Percentiles rank a stretch among this genome's conserved stretches.
phyloP scores from a whole-genome alignment of 1,140 invertebrate species.

The Heterodera schachtii region DNA sequence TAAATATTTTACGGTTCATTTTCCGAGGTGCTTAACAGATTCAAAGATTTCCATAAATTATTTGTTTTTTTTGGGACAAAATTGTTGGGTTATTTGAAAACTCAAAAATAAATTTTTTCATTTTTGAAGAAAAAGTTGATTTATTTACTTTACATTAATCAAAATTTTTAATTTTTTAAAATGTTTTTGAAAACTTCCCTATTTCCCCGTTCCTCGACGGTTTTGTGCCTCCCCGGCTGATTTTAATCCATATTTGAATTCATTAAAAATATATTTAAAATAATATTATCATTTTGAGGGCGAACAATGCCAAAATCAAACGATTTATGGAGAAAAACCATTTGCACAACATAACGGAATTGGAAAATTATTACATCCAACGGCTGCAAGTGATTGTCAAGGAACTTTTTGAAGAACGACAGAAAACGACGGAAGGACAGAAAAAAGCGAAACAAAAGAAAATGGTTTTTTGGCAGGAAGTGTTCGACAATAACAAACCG shows the following conservation, averaged over 20 bases:
- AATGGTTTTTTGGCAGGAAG: slow-evolving; percentile 85
- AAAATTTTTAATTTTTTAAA: background rate
- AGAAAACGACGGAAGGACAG: background rate
- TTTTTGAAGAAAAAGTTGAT: background rate
- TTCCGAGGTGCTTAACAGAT: too few species aligned
- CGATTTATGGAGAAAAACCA: slow-evolving; percentile 57
- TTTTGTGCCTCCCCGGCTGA: too few species aligned
- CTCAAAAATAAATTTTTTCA: background rate
- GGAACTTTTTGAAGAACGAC: slow-evolving; percentile 9
- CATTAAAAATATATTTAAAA: too few species aligned
- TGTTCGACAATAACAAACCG: slow-evolving; percentile 78
- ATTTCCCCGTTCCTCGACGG: too few species aligned
- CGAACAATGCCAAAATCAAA: slow-evolving; percentile 50
- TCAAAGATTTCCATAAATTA: too few species aligned
- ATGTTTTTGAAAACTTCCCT: too few species aligned
- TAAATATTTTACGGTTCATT: too few species aligned
- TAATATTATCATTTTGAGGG: slow-evolving; percentile 33
- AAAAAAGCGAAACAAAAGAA: background rate
- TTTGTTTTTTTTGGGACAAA: too few species aligned
- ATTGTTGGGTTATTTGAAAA: too few species aligned
- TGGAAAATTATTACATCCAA: slow-evolving; percentile 54
- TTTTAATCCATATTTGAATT: too few species aligned
- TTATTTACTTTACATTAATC: background rate
- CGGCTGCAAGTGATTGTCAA: slow-evolving; percentile 30
- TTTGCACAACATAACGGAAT: slow-evolving; percentile 44